Conservation (phyloP, 2,797 vertebrate species). For the Balearica regulorum region DNA sequence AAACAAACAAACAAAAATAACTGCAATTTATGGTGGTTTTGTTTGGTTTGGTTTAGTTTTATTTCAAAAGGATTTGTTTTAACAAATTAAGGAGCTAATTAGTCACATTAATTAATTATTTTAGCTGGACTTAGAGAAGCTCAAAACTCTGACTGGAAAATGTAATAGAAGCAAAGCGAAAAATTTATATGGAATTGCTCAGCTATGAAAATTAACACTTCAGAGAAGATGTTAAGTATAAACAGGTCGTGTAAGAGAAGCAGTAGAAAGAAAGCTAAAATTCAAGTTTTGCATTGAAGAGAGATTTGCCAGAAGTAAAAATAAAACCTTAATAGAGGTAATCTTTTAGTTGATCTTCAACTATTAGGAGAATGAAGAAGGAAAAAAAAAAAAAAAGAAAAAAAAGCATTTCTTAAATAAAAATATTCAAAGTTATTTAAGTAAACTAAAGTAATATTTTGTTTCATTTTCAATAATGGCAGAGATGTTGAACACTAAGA, state of each 20-base stretch:
- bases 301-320: neutral
- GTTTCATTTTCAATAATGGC: neutral
- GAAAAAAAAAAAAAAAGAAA: accelerated
- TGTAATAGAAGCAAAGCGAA: neutral
- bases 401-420: neutral
- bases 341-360: neutral
- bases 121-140: neutral
- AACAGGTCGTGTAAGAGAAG: neutral
- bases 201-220: accelerated
- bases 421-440: neutral
- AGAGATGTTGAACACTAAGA: neutral
- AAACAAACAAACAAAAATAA: neutral
- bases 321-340: neutral
- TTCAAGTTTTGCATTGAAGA: neutral
- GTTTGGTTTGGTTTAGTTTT: neutral
- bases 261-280: neutral
- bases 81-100: neutral
- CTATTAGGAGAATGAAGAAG: neutral
- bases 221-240: neutral
- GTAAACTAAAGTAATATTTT: neutral
- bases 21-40: neutral
- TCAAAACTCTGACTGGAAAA: neutral
- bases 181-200: neutral
- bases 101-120: neutral
- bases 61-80: neutral